These are phyloP conservation scores for Leptopilina syphax DNA, from an alignment of 2,888 invertebrate species.

Conservation along the genomic window DNA sequence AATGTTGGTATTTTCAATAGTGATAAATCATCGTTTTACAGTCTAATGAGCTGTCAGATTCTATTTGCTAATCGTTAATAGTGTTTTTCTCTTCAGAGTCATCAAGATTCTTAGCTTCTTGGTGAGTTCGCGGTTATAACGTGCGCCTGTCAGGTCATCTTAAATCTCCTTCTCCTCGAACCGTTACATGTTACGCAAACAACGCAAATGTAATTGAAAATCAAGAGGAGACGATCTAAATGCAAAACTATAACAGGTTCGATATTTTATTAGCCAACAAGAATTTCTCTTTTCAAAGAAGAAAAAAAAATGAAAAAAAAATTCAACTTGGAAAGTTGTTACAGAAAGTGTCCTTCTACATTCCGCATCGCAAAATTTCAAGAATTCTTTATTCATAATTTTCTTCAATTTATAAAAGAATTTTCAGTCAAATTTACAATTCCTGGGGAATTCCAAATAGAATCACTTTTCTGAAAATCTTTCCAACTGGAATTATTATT, in stretches of 20 bases:
- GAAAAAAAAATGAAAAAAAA: too few species aligned
- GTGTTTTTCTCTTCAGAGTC: neutral
- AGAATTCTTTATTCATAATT: too few species aligned
- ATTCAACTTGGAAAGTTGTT: too few species aligned
- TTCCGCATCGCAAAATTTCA: too few species aligned
- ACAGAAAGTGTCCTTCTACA: too few species aligned
- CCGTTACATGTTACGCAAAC: conserved; percentile 25
- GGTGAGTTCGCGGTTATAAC: conserved; percentile 20
- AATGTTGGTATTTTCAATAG: too few species aligned
- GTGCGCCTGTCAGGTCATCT: conserved; percentile 2
- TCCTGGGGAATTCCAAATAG: too few species aligned
- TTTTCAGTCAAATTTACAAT: too few species aligned
- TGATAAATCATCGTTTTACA: neutral
- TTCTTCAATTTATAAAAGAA: too few species aligned
- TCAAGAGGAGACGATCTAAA: neutral
- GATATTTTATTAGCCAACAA: neutral
- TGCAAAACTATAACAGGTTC: neutral
- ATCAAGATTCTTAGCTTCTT: conserved; percentile 13
- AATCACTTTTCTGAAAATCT: too few species aligned
- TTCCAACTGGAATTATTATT: too few species aligned
- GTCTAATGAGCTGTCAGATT: neutral
- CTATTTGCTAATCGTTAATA: conserved; percentile 16
- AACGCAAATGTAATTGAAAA: neutral
- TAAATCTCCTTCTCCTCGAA: neutral
- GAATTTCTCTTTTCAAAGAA: neutral